Evolutionary conservation across 1,140 invertebrate species (phyloP), one percentile per base, ranked within the genome.

Genomic region (Drosophila repletoides): DNA sequence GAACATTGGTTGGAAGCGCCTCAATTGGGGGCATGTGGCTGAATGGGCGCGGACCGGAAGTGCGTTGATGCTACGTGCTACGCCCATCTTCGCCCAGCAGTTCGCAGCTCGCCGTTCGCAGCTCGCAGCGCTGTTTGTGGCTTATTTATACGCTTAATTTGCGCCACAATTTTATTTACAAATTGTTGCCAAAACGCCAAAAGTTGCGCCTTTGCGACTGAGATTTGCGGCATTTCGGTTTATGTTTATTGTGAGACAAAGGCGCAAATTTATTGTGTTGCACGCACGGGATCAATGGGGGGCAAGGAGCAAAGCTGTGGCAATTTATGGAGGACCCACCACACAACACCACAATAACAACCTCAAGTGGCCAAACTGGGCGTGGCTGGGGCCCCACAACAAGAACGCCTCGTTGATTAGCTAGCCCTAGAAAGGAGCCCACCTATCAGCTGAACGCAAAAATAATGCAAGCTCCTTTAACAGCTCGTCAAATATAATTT

Each of bases 91-190:
- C 33, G 29, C 38, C 15, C 22, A 28, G 48, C 41, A 38, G 61
- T 33, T 48, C 22, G 43, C 26, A 49, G 51, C 31, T n/a, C n/a
- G n/a, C n/a, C n/a, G n/a, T 19, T 22, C 33, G 48, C 41, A 38
- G 61, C 41, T 48, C 22, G 43, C 26, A 49, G 51, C 31, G 53
- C 46, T 61, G 52, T 81, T 71, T 59, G 76, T 70, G 80, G 80
- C 79, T 83, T 83, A 83, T 86, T 83, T 86, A 83, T 83, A 79
- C 80, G 79, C 79, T 83, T 83, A 83, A 83, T 83, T 83, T 83
- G 79, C 80, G 79, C 80, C 80, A 63, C 79, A 83, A 83, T 83
- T 83, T 83, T 79, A 86, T 83, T 86, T 83, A 86, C 79, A 83
- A 86, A 83, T 86, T 83, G 79, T 79, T 83, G 70, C 81, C 71